A percentile compares a stretch with the other conserved stretches of the same genome.
Evolutionary conservation across 1,140 invertebrate genomes (phyloP).

Genomic region (Leucophenga varia): DNA sequence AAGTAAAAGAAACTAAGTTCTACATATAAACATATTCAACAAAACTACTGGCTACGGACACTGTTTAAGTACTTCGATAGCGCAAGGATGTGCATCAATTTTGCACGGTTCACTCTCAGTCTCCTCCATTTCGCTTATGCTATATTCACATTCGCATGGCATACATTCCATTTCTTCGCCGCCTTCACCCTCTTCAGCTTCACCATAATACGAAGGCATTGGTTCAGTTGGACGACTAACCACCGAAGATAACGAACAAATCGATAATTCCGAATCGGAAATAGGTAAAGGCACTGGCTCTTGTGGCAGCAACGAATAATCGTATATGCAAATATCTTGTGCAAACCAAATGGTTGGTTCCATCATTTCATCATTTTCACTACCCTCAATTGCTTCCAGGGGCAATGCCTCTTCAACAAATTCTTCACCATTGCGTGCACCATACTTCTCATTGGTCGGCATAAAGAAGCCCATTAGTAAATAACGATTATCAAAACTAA

Average conservation of each 20-base stretch:
- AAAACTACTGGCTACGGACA: too few relatives aligned
- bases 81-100: conserved; percentile 34
- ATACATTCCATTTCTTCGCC: conserved; percentile 36
- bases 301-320: conserved; percentile 66
- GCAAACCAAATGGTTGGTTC: conserved; percentile 63
- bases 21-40: too few relatives aligned
- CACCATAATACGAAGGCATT: conserved; percentile 34
- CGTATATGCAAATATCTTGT: conserved; percentile 65
- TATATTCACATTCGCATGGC: conserved; percentile 36
- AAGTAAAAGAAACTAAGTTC: too few relatives aligned
- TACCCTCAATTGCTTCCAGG: conserved; percentile 51
- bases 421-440: conserved; percentile 57
- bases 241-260: conserved; percentile 47
- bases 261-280: conserved; percentile 60
- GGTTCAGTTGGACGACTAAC: conserved; percentile 27
- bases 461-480: conserved; percentile 67
- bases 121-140: conserved; percentile 29
- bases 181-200: conserved; percentile 48
- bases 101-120: conserved; percentile 32
- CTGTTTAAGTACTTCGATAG: conserved; percentile 40
- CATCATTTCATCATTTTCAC: conserved; percentile 51
- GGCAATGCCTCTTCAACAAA: conserved; percentile 59
- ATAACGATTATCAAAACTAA: conserved; percentile 66
- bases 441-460: conserved; percentile 18
- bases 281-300: conserved; percentile 65